Conservation (phyloP, 2,888 invertebrate genomes). For the Oeneis ivallda region DNA sequence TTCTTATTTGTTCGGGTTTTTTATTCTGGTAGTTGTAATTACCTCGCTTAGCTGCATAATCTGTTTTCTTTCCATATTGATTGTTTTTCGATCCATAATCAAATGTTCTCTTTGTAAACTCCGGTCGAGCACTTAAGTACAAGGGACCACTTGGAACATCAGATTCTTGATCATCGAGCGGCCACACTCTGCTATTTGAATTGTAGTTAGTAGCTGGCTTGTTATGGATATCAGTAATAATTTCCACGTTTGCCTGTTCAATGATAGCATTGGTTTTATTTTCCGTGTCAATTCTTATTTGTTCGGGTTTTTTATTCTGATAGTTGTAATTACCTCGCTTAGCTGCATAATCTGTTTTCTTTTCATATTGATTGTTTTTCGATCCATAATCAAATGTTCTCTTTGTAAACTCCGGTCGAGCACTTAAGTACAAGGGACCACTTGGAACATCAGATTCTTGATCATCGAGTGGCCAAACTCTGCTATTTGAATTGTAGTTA, state of each 20-base stretch:
- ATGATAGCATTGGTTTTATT: constrained; percentile 17
- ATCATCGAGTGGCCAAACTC: constrained; percentile 18
- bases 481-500: constrained; percentile 35
- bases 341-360: constrained; percentile 42
- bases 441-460: neutral
- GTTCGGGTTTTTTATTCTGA: constrained; percentile 19
- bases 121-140: constrained; percentile 37
- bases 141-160: constrained; percentile 17
- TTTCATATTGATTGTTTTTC: constrained; percentile 47
- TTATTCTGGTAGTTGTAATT: constrained; percentile 32
- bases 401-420: constrained; percentile 42
- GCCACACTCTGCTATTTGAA: constrained; percentile 29
- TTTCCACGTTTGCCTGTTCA: constrained; percentile 25
- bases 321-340: constrained; percentile 38
- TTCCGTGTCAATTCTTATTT: constrained; percentile 13
- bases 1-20: constrained; percentile 21
- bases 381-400: constrained; percentile 50
- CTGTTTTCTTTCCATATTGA: constrained; percentile 47
- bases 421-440: constrained; percentile 30
- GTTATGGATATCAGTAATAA: constrained; percentile 33
- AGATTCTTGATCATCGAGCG: neutral
- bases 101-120: constrained; percentile 43
- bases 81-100: constrained; percentile 49
- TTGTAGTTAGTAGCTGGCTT: constrained; percentile 41
- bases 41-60: constrained; percentile 39